Evolutionary conservation across 1,140 invertebrate genomes (phyloP).

Genomic region (Bombus balteatus): DNA sequence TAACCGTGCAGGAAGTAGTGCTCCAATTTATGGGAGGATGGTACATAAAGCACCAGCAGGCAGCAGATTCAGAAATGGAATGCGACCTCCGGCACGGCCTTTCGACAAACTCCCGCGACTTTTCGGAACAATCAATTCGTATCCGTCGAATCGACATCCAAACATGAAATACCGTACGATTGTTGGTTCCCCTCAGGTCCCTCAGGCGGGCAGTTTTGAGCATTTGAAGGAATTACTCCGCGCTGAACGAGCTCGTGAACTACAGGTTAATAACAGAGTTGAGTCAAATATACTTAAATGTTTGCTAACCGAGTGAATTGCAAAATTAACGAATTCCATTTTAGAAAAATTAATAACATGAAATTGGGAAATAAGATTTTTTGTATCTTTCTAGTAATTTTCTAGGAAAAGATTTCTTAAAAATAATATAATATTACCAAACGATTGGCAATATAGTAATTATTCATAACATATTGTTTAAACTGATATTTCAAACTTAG

Average conservation of each 20-base stretch:
- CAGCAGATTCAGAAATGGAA: constrained; percentile 77
- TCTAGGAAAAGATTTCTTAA: too few relatives aligned
- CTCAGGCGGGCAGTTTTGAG: constrained; percentile 87
- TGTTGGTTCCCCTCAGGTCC: constrained; percentile 73
- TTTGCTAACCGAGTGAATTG: neutral
- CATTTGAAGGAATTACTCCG: constrained; percentile 85
- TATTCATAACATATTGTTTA: neutral
- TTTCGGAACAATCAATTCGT: constrained; percentile 80
- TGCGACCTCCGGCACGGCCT: constrained; percentile 75
- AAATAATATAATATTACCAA: neutral
- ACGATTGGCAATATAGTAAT: neutral
- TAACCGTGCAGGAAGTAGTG: constrained; percentile 69
- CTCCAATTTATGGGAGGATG: constrained; percentile 85
- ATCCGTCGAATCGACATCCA: constrained; percentile 67
- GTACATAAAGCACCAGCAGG: constrained; percentile 84
- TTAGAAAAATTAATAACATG: neutral
- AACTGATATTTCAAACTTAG: too few relatives aligned
- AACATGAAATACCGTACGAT: constrained; percentile 71
- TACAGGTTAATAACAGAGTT: constrained; percentile 76
- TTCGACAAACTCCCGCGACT: constrained; percentile 81
- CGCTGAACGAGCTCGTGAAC: constrained; percentile 86
- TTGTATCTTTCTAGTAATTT: too few relatives aligned
- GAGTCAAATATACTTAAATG: neutral
- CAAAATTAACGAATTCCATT: neutral
- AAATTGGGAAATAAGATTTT: neutral